These are phyloP conservation scores for Melikaiella ostensackeni DNA, from an alignment of 2,888 invertebrate species.

Conservation along the genomic window DNA sequence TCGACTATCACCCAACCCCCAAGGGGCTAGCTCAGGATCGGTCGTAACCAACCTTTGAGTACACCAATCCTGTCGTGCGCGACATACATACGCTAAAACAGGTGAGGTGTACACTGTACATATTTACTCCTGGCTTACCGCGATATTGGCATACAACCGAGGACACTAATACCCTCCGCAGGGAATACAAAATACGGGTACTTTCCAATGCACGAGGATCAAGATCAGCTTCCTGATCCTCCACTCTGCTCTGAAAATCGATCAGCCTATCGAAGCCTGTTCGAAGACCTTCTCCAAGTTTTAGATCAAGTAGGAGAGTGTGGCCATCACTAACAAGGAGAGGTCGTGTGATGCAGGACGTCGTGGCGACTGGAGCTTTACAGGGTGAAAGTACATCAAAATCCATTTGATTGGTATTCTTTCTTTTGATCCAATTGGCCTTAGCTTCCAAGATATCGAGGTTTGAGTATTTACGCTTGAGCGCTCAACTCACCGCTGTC, in stretches of 20 bases:
- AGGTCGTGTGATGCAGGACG: too few relatives aligned
- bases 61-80: constrained; percentile 27
- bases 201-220: constrained; percentile 5
- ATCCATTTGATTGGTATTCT: too few relatives aligned
- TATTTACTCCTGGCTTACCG: constrained; percentile 46
- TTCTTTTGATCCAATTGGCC: too few relatives aligned
- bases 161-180: constrained; percentile 41
- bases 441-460: too few relatives aligned
- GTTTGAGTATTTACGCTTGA: too few relatives aligned
- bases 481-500: too few relatives aligned
- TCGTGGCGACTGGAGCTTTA: too few relatives aligned
- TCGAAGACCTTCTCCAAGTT: background rate
- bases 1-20: background rate
- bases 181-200: constrained; percentile 24
- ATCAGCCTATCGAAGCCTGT: background rate
- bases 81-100: constrained; percentile 37
- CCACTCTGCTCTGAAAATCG: background rate
- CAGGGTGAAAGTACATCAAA: too few relatives aligned
- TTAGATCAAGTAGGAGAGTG: background rate
- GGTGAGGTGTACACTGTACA: constrained; percentile 44
- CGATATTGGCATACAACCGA: constrained; percentile 45
- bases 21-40: constrained; percentile 29
- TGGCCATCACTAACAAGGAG: too few relatives aligned
- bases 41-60: constrained; percentile 26
- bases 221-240: constrained; percentile 18